A percentile compares a stretch with the other conserved stretches of the same genome.
Evolutionary conservation across 1,140 invertebrate genomes (phyloP).

Genomic region (Dreissena polymorpha): DNA sequence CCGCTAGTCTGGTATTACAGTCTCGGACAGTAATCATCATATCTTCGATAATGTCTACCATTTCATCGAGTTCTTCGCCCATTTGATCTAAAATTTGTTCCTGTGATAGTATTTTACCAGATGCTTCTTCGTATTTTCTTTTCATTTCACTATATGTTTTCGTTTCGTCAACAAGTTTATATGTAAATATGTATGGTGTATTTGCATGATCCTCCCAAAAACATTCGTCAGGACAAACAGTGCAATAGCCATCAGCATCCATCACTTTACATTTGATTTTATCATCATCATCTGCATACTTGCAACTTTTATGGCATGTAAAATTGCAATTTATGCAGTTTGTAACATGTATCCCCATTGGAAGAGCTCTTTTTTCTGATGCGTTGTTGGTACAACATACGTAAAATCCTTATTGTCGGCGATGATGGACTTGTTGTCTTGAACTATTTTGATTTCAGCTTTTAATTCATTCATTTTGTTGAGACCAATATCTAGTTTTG

Average conservation of each 20-base stretch:
- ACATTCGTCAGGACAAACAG: conserved; percentile 10
- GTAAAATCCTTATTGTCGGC: conserved; percentile 47
- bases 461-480: conserved; percentile 19
- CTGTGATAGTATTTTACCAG: background rate
- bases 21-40: background rate
- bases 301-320: conserved; percentile 50
- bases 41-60: background rate
- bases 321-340: conserved; percentile 50
- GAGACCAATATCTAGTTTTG: conserved; percentile 17
- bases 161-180: background rate
- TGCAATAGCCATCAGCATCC: conserved; percentile 21
- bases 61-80: conserved; percentile 4
- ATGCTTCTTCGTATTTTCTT: conserved; percentile 12
- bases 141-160: conserved; percentile 12
- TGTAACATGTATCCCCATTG: conserved; percentile 35
- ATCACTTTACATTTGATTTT: background rate
- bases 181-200: conserved; percentile 21
- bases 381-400: conserved; percentile 4
- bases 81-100: background rate
- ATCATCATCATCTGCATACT: background rate
- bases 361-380: background rate
- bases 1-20: background rate
- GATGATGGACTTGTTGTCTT: conserved; percentile 28
- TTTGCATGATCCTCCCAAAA: conserved; percentile 32
- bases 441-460: conserved; percentile 14